Evolutionary conservation across 1,140 invertebrate species (phyloP), one percentile per base, ranked within the genome.

Genomic region (Ips nitidus): DNA sequence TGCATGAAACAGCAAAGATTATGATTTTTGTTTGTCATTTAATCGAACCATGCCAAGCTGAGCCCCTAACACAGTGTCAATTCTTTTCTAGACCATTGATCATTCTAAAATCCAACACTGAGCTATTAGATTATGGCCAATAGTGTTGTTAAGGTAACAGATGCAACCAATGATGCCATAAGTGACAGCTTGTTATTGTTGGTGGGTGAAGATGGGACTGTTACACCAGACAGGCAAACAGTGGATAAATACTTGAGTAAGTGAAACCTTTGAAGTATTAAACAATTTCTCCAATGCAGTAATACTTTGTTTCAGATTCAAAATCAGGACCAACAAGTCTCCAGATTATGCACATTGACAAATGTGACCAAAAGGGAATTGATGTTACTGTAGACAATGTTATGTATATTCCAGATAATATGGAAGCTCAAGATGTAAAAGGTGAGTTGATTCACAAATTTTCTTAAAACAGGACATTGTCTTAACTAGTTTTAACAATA

Each of bases 131-230:
- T 60, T 64, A 80, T 79, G 77, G 75, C 79, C 2, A 75, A 77
- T 69, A 80, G 77, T 66, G 71, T 76, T 73, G 77, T 80, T 74
- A 77, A 77, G 74, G 74, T 80, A 75, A 78, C 77, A 41, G 78
- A 77, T 71, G 69, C 72, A 62, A 75, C 62, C 59, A 68, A 74
- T 68, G 70, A 74, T 38, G 59, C 55, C 43, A 55, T 69, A 37
- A 76, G 75, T 75, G 75, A 76, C 71, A 75, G 75, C 69, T 75
- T 77, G 63, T 69, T 79, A 36, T 72, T 79, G 58, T 61, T 80
- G 71, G 74, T 80, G 71, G 74, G 69, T 50, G 74, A 77, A 72
- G 78, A 80, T 79, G 78, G 78, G 38, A 75, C 71, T 56, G 75
- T 80, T 52, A 76, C 74, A 60, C 79, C 79, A 39, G 76, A 78